These are phyloP conservation scores for Drosophila bipectinata DNA, from an alignment of 1,140 invertebrate species.

Conservation along the genomic window DNA sequence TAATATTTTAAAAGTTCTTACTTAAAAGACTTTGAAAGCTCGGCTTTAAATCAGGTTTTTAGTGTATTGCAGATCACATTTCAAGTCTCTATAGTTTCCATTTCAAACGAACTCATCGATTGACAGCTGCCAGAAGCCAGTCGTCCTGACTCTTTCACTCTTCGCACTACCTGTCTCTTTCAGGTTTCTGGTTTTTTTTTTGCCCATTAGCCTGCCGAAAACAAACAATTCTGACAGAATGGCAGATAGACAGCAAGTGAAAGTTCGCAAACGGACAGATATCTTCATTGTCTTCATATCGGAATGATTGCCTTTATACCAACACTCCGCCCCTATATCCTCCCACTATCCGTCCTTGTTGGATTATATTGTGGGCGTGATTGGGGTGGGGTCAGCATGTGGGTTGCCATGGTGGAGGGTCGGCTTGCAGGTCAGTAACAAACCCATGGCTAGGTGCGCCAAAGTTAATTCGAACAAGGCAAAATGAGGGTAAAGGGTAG, in stretches of 20 bases:
- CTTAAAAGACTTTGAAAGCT: too few relatives aligned
- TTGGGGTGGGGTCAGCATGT: constrained; percentile 24
- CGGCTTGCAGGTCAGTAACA: constrained; percentile 11
- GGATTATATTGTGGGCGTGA: constrained; percentile 27
- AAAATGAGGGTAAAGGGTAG: neutral
- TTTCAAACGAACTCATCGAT: constrained; percentile 14
- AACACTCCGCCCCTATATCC: neutral
- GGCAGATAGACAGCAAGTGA: constrained; percentile 1
- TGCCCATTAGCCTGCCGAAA: constrained; percentile 7
- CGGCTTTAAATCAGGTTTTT: neutral
- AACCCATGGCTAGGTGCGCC: constrained; percentile 28
- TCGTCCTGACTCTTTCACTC: neutral
- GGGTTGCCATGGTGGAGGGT: constrained; percentile 12
- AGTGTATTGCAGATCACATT: constrained; percentile 1
- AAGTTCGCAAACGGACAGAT: constrained; percentile 19
- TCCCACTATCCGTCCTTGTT: neutral
- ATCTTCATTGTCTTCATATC: constrained; percentile 12
- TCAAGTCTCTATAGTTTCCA: neutral
- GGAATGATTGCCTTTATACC: neutral
- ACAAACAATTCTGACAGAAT: constrained; percentile 31
- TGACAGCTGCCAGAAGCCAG: constrained; percentile 33
- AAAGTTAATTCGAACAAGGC: constrained; percentile 20
- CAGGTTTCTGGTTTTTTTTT: neutral
- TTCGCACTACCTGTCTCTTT: neutral
- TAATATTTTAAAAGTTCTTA: too few relatives aligned